Evolutionary conservation across 2,113 vertebrate genomes (phyloP).

Genomic region (Siniperca chuatsi): DNA sequence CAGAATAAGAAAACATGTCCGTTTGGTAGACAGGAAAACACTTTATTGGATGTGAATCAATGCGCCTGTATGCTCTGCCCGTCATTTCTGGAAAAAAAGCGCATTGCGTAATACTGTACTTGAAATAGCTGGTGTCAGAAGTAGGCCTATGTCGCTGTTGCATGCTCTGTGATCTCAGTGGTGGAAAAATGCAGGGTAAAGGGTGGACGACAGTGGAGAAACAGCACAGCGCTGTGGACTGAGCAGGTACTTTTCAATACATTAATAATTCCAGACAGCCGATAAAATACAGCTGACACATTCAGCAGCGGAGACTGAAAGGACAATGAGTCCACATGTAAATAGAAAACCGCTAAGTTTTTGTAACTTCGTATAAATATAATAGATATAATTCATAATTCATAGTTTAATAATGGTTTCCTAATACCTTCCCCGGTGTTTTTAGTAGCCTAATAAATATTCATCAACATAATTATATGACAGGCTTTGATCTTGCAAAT

Average conservation of each 20-base stretch:
- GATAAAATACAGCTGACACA: constrained; percentile 66
- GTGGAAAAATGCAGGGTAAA: constrained; percentile 69
- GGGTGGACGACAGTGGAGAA: constrained; percentile 39
- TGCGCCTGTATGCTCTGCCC: constrained; percentile 48
- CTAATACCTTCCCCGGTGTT: neutral
- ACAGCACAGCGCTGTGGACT: constrained; percentile 69
- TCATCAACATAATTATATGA: constrained; percentile 46
- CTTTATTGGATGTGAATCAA: constrained; percentile 60
- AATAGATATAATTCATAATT: neutral
- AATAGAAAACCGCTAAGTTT: constrained; percentile 48
- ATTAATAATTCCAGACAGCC: constrained; percentile 59
- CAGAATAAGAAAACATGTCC: constrained; percentile 38
- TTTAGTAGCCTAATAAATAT: constrained; percentile 34
- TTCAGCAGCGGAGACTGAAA: constrained; percentile 42
- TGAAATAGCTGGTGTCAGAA: constrained; percentile 79
- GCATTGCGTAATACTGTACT: constrained; percentile 81
- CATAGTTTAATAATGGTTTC: neutral
- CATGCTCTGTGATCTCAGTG: constrained; percentile 63
- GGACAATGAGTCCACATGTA: constrained; percentile 54
- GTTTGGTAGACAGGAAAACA: constrained; percentile 48
- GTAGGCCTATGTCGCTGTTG: constrained; percentile 71
- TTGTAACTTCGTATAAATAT: constrained; percentile 10
- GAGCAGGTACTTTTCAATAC: constrained; percentile 28
- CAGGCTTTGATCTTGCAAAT: constrained; percentile 42
- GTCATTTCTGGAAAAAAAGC: constrained; percentile 55